phyloP scores from a whole-genome alignment of 2,113 vertebrate genomes.

The Hippopotamus amphibius region DNA sequence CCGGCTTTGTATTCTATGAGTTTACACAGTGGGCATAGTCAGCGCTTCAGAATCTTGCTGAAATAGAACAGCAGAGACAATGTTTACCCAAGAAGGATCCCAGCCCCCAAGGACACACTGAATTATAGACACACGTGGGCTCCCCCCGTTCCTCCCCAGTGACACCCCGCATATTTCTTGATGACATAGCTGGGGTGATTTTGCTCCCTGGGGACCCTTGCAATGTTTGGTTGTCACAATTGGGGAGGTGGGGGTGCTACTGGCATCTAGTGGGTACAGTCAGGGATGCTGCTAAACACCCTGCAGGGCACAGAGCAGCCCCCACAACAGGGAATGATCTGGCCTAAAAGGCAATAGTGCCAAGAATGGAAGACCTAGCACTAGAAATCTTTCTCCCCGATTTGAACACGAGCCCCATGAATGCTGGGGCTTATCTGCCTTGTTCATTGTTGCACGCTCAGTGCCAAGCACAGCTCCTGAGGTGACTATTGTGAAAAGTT shows the following conservation, averaged over 20 bases:
- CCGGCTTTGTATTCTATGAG: neutral
- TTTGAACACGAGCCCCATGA: neutral
- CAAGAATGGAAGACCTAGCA: neutral
- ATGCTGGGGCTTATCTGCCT: neutral
- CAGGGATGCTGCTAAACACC: neutral
- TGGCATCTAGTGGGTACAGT: neutral
- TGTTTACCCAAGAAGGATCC: neutral
- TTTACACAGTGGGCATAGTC: neutral
- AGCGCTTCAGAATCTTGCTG: neutral
- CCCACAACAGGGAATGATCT: neutral
- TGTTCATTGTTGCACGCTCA: neutral
- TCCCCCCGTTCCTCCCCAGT: no score
- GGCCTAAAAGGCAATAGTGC: neutral
- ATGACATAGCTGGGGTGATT: neutral
- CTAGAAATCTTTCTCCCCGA: neutral
- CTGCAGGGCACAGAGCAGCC: no score
- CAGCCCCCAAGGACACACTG: neutral
- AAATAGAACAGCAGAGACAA: neutral
- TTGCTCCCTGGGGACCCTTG: neutral
- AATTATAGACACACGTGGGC: accelerated
- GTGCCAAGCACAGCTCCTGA: neutral
- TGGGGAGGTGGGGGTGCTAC: neutral
- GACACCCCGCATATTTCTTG: no score
- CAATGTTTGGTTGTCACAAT: neutral
- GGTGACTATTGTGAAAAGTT: neutral